These are phyloP conservation scores for Sciaenops ocellatus DNA, from an alignment of 2,797 vertebrate species.

Conservation along the genomic window DNA sequence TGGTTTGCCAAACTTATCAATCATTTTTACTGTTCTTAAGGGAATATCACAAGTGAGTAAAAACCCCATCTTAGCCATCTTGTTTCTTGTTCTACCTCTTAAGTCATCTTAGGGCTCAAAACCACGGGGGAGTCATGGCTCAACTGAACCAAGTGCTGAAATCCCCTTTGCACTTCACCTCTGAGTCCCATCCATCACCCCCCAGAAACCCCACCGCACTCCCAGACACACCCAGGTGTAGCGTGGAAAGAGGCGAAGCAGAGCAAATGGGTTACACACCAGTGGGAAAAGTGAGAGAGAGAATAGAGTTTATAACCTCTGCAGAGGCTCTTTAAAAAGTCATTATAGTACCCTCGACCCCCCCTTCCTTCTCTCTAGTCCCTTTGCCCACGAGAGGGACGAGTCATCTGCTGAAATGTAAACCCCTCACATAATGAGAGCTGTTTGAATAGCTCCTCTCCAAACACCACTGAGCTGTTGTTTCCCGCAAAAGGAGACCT, in stretches of 20 bases:
- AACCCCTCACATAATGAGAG: constrained; percentile 58
- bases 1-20: constrained; percentile 40
- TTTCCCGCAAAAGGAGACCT: constrained; percentile 64
- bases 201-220: constrained; percentile 29
- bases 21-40: constrained; percentile 58
- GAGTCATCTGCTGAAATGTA: constrained; percentile 58
- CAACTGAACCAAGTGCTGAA: constrained; percentile 52
- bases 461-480: constrained; percentile 69
- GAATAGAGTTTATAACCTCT: constrained; percentile 67
- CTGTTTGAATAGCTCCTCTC: constrained; percentile 64
- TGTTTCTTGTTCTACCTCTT: constrained; percentile 63
- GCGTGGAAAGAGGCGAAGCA: constrained; percentile 54
- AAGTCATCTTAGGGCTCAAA: constrained; percentile 52
- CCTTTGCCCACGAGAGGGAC: constrained; percentile 19
- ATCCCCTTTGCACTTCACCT: constrained; percentile 59
- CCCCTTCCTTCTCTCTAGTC: constrained; percentile 6
- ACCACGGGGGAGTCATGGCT: constrained; percentile 60
- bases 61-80: constrained; percentile 49
- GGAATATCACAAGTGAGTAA: constrained; percentile 15
- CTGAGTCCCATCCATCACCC: constrained; percentile 67
- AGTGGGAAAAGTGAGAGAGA: constrained; percentile 48
- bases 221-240: constrained; percentile 56
- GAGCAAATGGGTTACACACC: constrained; percentile 62
- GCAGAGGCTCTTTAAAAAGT: constrained; percentile 77
- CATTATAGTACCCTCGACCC: constrained; percentile 45